These are phyloP conservation scores for Cenopis cana DNA, from an alignment of 2,888 invertebrate species.

Conservation along the genomic window DNA sequence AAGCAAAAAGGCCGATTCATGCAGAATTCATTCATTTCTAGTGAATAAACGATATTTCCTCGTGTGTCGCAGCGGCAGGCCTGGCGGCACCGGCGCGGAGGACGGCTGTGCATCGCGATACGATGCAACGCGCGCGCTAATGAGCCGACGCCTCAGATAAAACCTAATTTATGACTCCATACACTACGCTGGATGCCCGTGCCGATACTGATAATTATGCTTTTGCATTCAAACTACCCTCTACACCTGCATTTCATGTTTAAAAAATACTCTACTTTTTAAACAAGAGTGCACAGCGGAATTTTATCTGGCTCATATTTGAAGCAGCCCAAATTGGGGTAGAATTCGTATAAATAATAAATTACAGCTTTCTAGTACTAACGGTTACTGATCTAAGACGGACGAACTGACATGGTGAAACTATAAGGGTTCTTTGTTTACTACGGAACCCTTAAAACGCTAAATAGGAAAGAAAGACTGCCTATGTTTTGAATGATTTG, in stretches of 20 bases:
- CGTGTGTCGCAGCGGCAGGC: conserved; percentile 49
- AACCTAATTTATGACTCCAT: conserved; percentile 66
- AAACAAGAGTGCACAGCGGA: not conserved
- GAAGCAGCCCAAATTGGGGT: no score
- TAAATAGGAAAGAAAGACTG: not conserved
- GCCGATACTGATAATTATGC: conserved; percentile 50
- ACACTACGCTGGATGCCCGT: conserved; percentile 48
- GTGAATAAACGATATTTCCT: conserved; percentile 42
- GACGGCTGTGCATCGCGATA: conserved; percentile 65
- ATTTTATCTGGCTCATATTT: not conserved
- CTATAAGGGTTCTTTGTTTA: no score
- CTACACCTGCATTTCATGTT: not conserved
- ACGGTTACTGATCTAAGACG: no score
- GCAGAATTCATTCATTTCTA: no score
- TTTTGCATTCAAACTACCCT: conserved; percentile 16
- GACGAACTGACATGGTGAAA: no score
- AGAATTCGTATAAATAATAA: no score
- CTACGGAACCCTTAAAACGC: not conserved
- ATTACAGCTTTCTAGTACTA: no score
- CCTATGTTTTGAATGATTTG: not conserved
- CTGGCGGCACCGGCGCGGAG: conserved; percentile 47
- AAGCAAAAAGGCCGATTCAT: no score
- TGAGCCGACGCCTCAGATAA: conserved; percentile 74
- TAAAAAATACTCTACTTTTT: not conserved
- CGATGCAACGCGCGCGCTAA: conserved; percentile 70